Conservation (phyloP, 2,797 vertebrate genomes). For the Mormyrus hasselquistii region DNA sequence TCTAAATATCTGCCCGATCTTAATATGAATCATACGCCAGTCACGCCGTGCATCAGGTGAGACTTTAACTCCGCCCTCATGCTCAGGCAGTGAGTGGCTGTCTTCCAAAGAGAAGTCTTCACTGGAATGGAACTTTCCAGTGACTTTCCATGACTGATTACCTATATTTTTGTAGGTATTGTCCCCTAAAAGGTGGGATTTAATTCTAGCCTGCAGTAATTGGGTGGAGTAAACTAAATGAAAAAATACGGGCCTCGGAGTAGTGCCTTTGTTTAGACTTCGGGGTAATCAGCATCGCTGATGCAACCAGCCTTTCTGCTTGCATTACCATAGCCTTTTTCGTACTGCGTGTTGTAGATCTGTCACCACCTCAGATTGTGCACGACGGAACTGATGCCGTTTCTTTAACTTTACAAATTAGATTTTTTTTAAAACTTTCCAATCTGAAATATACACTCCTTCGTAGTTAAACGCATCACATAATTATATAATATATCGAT, state of each 20-base stretch:
- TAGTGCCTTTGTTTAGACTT: neutral
- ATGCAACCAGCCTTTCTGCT: neutral
- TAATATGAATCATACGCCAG: slow-evolving; percentile 37
- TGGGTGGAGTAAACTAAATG: neutral
- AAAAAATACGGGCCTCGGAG: neutral
- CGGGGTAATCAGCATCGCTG: neutral
- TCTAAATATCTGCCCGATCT: slow-evolving; percentile 25
- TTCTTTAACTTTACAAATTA: neutral
- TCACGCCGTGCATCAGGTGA: neutral
- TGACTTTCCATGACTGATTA: neutral
- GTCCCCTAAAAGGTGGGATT: neutral
- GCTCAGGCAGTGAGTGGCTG: neutral
- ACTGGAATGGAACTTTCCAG: slow-evolving; percentile 2
- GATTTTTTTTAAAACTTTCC: neutral
- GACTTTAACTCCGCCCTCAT: neutral
- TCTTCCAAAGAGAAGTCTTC: neutral
- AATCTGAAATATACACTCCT: neutral
- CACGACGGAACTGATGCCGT: neutral
- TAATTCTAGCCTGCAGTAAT: neutral
- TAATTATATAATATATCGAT: neutral
- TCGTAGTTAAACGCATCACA: neutral
- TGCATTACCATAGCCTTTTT: neutral
- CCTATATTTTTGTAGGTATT: neutral
- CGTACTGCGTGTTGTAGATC: neutral
- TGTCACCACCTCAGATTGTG: neutral